Percentiles rank a stretch among this genome's conserved stretches.
Evolutionary conservation across 2,113 vertebrate genomes (phyloP).

Genomic region (Phrynosoma blainvillii): DNA sequence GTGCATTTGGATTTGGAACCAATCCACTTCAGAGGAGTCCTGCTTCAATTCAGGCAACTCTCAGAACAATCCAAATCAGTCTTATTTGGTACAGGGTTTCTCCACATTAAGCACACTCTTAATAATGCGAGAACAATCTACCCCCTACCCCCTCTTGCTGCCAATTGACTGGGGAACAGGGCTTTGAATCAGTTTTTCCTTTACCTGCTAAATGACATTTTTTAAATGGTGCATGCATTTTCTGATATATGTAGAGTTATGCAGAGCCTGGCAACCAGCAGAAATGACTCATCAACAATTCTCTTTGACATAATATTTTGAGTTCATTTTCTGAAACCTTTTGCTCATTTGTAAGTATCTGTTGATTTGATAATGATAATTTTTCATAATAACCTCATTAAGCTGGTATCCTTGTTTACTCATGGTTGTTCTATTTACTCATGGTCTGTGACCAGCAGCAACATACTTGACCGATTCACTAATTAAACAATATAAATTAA

Average conservation of each 20-base stretch:
- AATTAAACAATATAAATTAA: slow-evolving; percentile 51
- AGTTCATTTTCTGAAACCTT: slow-evolving; percentile 45
- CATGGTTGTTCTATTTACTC: not conserved
- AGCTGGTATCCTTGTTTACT: slow-evolving; percentile 51
- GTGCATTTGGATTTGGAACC: too few species aligned
- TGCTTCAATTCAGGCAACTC: too few species aligned
- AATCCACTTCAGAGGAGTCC: too few species aligned
- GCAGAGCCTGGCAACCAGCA: slow-evolving; percentile 9
- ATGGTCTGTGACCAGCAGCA: slow-evolving; percentile 53
- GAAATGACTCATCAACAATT: slow-evolving; percentile 45
- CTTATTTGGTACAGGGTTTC: too few species aligned
- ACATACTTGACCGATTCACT: slow-evolving; percentile 29
- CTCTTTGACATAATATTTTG: slow-evolving; percentile 53
- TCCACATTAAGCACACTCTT: too few species aligned
- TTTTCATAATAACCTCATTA: slow-evolving; percentile 53
- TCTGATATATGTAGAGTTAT: not conserved
- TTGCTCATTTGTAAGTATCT: slow-evolving; percentile 50
- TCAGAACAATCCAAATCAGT: too few species aligned
- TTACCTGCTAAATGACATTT: not conserved
- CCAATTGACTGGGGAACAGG: not conserved
- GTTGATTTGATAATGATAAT: slow-evolving; percentile 46
- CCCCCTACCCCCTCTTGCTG: too few species aligned
- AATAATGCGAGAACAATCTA: too few species aligned
- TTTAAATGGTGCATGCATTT: not conserved
- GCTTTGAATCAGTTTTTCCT: not conserved